These are phyloP conservation scores for Scaptomyza polygonia DNA, from an alignment of 2,888 invertebrate genomes.

Conservation along the genomic window DNA sequence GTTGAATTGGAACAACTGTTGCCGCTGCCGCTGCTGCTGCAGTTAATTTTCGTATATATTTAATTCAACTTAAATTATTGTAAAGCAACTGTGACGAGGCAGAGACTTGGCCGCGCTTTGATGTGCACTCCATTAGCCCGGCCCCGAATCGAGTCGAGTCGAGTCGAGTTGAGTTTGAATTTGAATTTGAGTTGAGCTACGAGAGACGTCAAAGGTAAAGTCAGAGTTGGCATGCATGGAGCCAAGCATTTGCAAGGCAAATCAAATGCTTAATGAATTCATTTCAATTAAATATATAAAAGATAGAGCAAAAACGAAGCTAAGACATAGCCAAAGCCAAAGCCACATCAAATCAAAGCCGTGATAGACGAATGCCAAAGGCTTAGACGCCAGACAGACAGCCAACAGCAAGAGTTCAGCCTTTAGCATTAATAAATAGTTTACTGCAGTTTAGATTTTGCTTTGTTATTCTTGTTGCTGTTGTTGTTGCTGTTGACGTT, in stretches of 20 bases:
- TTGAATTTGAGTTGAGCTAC: slow-evolving; percentile 10
- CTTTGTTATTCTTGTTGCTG: slow-evolving; percentile 2
- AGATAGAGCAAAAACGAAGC: slow-evolving; percentile 26
- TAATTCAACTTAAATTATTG: slow-evolving; percentile 78
- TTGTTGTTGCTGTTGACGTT: neutral
- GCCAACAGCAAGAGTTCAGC: slow-evolving; percentile 24
- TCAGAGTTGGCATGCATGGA: slow-evolving; percentile 31
- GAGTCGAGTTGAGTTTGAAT: slow-evolving; percentile 14
- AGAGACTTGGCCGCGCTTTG: slow-evolving; percentile 50
- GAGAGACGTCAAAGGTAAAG: slow-evolving; percentile 69
- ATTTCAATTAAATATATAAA: slow-evolving; percentile 76
- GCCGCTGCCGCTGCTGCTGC: slow-evolving; percentile 40
- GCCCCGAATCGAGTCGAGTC: slow-evolving; percentile 9
- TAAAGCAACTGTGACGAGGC: slow-evolving; percentile 39
- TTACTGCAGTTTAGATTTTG: slow-evolving; percentile 44
- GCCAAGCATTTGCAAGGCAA: slow-evolving; percentile 74
- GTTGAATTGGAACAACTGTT: slow-evolving; percentile 54
- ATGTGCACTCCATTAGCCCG: slow-evolving; percentile 51
- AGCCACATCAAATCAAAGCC: slow-evolving; percentile 39
- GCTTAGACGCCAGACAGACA: slow-evolving; percentile 36
- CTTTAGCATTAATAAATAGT: slow-evolving; percentile 75
- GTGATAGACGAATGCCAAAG: slow-evolving; percentile 67
- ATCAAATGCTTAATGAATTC: slow-evolving; percentile 78
- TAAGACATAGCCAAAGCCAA: slow-evolving; percentile 8
- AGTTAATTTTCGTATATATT: slow-evolving; percentile 77